Evolutionary conservation across 2,113 vertebrate genomes (phyloP), one percentile per base, ranked within the genome.

Genomic region (Xenotilapia caudafasciata): DNA sequence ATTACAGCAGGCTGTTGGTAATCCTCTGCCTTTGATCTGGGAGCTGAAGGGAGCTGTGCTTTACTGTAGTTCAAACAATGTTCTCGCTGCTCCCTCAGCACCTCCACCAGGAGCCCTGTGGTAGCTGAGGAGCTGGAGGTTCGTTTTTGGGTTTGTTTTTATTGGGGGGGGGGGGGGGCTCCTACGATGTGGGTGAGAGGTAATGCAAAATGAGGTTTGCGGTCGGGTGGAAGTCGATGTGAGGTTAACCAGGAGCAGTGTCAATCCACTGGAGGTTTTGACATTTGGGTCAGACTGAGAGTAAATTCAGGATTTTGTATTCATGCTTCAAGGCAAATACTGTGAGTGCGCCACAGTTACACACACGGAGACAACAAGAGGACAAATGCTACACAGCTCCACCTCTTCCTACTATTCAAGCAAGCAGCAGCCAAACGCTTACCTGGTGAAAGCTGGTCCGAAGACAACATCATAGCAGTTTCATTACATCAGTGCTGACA

Each of bases 1-100:
- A 94, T 95, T 95, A 92, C 91, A 86, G 92, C 91, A 92, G 95
- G 88, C 90, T 95, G 93, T 95, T 95, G 93, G 94, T 95, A 93
- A 95, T 95, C 84, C 92, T 89, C 56, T 85, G 82, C 87, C 94
- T 95, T 95, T 95, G 94, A 95, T 94, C 45, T 90, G 68, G 84
- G 82, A 88, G 91, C 95, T 94, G 86, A 92, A 87, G 93, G 94
- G 89, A 91, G 92, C 91, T 87, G 91, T 42, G 91, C 86, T 92
- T 92, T 92, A 83, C 88, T 89, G 89, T 53, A 93, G 92, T 93
- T 94, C 90, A 95, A 94, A 95, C 94, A 93, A 60, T 51, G 86
- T 86, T 90, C 90, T 87, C 49, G 19, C n/a, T 10, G 85, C 85
- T 91, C 90, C 92, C 89, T 88, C 89, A 93, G 91, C 93, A 93